Percentiles rank a stretch among this genome's conserved stretches.
Evolutionary conservation across 2,113 vertebrate genomes (phyloP).

Genomic region (Nothoprocta pentlandii): DNA sequence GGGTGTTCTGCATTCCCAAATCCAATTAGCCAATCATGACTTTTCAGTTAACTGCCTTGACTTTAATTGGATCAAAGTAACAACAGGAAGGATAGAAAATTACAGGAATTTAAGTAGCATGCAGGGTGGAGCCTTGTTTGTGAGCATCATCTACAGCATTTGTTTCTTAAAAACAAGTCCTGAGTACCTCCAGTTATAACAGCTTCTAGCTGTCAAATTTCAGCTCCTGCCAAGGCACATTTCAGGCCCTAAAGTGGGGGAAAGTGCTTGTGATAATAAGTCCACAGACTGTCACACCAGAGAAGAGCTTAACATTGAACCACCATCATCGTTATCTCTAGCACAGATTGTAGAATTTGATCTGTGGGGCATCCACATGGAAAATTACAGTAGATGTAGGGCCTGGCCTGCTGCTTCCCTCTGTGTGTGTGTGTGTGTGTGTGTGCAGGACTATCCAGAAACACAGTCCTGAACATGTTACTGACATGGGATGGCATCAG

Average conservation of each 20-base stretch:
- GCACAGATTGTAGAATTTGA: neutral
- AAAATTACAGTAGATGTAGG: neutral
- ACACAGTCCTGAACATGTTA: neutral
- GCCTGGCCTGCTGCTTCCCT: neutral
- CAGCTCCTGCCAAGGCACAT: neutral
- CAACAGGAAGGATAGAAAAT: slow-evolving; percentile 47
- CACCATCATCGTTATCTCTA: neutral
- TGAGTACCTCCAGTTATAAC: neutral
- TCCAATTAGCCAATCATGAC: slow-evolving; percentile 62
- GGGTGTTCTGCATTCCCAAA: slow-evolving; percentile 50
- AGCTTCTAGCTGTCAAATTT: too few species aligned
- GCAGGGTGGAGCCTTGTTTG: neutral
- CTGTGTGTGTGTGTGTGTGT: neutral
- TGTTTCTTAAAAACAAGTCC: neutral
- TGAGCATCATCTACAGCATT: neutral
- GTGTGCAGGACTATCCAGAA: neutral
- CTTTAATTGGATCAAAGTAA: slow-evolving; percentile 63
- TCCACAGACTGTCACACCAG: neutral
- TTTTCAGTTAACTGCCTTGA: slow-evolving; percentile 49
- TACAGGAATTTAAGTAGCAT: slow-evolving; percentile 16
- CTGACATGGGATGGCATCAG: neutral
- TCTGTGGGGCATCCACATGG: neutral
- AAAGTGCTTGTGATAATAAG: neutral
- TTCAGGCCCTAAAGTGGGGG: neutral
- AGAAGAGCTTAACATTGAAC: neutral